These are phyloP conservation scores for Phrynocephalus vlangalii DNA, from an alignment of 2,797 vertebrate genomes.

Conservation along the genomic window DNA sequence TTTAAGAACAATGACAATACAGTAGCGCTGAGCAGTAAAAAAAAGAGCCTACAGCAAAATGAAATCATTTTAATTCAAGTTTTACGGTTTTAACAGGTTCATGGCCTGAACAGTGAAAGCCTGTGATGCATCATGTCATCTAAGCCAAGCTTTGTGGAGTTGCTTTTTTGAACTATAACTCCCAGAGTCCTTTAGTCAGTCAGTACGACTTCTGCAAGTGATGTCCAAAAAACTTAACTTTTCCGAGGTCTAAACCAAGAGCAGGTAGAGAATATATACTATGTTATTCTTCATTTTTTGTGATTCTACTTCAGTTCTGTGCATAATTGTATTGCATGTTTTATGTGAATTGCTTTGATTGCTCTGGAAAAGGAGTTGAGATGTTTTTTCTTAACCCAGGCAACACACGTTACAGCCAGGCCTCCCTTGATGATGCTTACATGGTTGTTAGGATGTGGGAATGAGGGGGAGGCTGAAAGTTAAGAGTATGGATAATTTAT, in stretches of 20 bases:
- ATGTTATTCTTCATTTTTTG: not conserved
- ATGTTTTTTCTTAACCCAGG: not conserved
- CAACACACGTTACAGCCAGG: not conserved
- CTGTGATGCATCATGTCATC: not conserved
- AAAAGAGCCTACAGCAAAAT: not conserved
- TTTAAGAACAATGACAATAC: conserved; percentile 54
- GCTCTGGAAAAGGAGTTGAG: not conserved
- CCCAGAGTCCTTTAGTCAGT: not conserved
- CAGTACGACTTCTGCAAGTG: not conserved
- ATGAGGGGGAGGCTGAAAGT: not conserved
- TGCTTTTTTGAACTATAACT: not conserved
- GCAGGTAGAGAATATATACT: not conserved
- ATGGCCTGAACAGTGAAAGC: not conserved
- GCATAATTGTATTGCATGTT: not conserved
- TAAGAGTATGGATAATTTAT: not conserved
- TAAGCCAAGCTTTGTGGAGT: not conserved
- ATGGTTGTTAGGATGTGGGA: not conserved
- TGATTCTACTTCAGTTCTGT: not conserved
- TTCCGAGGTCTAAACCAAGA: not conserved
- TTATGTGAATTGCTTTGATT: not conserved
- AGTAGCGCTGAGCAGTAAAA: not conserved
- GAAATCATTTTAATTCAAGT: not conserved
- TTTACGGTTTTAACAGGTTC: not conserved
- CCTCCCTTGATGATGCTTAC: not conserved
- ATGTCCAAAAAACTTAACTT: not conserved